A percentile compares a stretch with the other conserved stretches of the same genome.
phyloP scores from a whole-genome alignment of 2,113 vertebrate species.

The Amphiprion percula region DNA sequence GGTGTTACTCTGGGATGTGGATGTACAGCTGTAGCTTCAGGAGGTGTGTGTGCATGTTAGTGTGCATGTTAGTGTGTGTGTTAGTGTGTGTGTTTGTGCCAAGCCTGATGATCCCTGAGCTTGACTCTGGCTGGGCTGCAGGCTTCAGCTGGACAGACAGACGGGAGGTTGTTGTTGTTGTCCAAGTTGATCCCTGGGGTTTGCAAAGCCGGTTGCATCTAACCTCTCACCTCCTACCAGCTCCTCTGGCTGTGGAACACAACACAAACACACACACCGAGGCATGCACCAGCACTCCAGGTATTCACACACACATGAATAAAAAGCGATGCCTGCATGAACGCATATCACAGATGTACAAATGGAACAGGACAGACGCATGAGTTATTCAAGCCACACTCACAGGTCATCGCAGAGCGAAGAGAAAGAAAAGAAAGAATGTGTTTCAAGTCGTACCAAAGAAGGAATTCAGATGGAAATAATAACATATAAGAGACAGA shows the following conservation, averaged over 20 bases:
- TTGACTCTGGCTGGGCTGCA: slow-evolving; percentile 32
- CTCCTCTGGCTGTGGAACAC: slow-evolving; percentile 27
- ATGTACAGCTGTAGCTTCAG: slow-evolving; percentile 34
- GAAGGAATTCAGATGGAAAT: neutral
- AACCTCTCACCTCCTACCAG: slow-evolving; percentile 50
- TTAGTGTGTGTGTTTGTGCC: slow-evolving; percentile 44
- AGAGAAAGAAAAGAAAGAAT: neutral
- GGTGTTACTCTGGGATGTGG: slow-evolving; percentile 35
- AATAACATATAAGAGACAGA: neutral
- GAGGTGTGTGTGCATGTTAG: neutral
- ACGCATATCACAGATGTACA: neutral
- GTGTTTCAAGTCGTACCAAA: neutral
- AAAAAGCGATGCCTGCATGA: neutral
- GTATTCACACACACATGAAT: neutral
- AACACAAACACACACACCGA: neutral
- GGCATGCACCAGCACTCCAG: neutral
- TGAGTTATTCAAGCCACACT: neutral
- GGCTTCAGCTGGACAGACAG: slow-evolving; percentile 41
- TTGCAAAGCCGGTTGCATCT: slow-evolving; percentile 37
- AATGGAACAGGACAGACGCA: neutral
- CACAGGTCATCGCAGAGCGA: neutral
- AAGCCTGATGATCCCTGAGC: slow-evolving; percentile 51
- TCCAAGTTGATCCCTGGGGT: slow-evolving; percentile 50
- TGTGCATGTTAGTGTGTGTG: slow-evolving; percentile 13
- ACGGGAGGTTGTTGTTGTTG: slow-evolving; percentile 36